phyloP scores from a whole-genome alignment of 2,113 vertebrate species.

The Parus major region DNA sequence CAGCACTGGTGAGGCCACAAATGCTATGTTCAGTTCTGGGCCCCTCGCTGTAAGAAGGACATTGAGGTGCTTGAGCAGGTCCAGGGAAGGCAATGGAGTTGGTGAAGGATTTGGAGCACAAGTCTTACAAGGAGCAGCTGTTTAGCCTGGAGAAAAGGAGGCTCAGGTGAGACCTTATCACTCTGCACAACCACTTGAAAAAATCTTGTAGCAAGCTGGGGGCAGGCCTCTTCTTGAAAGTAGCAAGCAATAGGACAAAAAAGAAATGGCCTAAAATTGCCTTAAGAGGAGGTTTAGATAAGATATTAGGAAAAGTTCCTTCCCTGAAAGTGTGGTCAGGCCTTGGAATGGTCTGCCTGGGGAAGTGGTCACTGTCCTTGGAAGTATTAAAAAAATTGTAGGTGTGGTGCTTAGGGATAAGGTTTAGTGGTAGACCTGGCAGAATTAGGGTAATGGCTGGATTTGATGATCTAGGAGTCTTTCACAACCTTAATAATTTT shows the following conservation, averaged over 20 bases:
- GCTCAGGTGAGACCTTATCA: background rate
- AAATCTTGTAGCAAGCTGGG: too few species aligned
- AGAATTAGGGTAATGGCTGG: background rate
- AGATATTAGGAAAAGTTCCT: background rate
- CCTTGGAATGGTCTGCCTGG: background rate
- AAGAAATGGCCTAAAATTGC: background rate
- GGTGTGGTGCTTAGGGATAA: background rate
- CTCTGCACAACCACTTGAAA: background rate
- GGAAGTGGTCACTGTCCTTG: background rate
- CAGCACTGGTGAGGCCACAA: background rate
- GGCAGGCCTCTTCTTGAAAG: background rate
- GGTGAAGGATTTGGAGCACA: background rate
- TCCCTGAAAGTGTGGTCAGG: background rate
- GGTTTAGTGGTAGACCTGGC: background rate
- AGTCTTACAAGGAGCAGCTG: background rate
- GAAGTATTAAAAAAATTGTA: background rate
- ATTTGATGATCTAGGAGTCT: background rate
- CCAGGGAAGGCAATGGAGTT: background rate
- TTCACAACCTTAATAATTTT: background rate
- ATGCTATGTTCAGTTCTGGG: background rate
- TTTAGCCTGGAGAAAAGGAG: background rate
- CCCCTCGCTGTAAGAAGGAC: background rate
- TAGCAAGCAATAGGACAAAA: background rate
- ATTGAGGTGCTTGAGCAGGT: background rate
- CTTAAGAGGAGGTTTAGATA: background rate